Evolutionary conservation across 2,797 vertebrate species (phyloP).

Genomic region (Enteromius fasciolatus): DNA sequence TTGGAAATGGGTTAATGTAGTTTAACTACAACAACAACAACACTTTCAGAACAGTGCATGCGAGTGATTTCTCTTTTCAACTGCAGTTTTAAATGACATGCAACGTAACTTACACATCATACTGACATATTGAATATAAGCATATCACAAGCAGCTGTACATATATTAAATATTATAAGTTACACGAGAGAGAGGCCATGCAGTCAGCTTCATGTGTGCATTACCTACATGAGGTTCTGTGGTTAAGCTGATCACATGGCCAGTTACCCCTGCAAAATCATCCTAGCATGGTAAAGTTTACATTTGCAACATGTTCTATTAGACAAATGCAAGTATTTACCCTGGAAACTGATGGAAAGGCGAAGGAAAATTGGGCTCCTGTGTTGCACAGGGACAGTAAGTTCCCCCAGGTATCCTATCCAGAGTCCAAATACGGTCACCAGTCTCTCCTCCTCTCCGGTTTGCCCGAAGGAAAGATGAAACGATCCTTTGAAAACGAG

Average conservation of each 20-base stretch:
- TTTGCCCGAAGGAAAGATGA: slow-evolving; percentile 29
- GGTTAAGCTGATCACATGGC: slow-evolving; percentile 27
- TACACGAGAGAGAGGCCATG: slow-evolving; percentile 1
- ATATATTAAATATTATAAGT: not conserved
- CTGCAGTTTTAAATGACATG: not conserved
- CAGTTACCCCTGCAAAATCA: not conserved
- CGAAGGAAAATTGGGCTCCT: slow-evolving; percentile 6
- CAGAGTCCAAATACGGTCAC: slow-evolving; percentile 10
- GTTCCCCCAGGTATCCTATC: slow-evolving; percentile 22
- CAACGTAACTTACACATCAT: not conserved
- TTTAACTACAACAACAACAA: slow-evolving; percentile 1
- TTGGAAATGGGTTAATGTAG: not conserved
- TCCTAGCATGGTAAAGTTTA: not conserved
- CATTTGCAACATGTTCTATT: not conserved
- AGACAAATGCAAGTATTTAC: slow-evolving; percentile 32
- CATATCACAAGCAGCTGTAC: not conserved
- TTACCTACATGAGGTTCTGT: slow-evolving; percentile 1
- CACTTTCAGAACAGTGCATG: not conserved
- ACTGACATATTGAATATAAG: no score
- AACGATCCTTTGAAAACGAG: slow-evolving; percentile 40
- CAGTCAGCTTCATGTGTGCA: not conserved
- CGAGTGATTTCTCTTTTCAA: not conserved
- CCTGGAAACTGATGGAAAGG: slow-evolving; percentile 24
- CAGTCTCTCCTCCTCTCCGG: slow-evolving; percentile 26
- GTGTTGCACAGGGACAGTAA: not conserved